These are phyloP conservation scores for Megalops atlanticus DNA, from an alignment of 2,113 vertebrate species.

Conservation along the genomic window DNA sequence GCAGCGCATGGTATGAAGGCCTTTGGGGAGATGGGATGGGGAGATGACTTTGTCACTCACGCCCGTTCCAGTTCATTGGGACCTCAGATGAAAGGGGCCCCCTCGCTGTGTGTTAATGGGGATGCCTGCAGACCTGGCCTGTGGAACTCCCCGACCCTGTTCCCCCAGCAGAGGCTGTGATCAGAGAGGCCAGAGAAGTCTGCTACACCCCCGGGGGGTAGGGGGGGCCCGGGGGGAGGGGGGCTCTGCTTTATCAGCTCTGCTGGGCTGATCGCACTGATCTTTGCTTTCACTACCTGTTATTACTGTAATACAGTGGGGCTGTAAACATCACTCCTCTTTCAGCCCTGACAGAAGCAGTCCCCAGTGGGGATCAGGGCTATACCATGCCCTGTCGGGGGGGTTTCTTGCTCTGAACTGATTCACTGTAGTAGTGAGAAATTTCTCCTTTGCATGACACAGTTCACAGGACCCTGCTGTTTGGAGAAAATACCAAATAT, in stretches of 20 bases:
- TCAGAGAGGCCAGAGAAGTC: neutral
- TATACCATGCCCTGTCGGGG: slow-evolving; percentile 24
- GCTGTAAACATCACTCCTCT: no score
- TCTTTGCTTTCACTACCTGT: neutral
- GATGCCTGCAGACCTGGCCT: neutral
- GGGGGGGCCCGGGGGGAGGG: neutral
- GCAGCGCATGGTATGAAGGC: no score
- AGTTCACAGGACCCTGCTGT: no score
- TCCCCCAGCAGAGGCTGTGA: no score
- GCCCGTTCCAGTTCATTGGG: no score
- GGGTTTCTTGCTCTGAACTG: neutral
- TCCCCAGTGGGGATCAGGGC: neutral
- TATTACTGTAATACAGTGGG: neutral
- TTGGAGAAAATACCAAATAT: no score
- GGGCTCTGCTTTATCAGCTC: neutral
- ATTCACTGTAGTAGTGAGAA: slow-evolving; percentile 25
- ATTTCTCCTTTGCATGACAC: no score
- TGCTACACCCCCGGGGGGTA: neutral
- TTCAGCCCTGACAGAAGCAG: neutral
- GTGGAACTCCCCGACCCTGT: no score
- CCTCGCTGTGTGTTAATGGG: neutral
- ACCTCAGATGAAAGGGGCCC: no score
- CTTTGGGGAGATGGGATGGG: neutral
- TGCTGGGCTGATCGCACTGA: neutral
- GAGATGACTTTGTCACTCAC: neutral